These are phyloP conservation scores for Plagiodera versicolora DNA, from an alignment of 2,888 invertebrate genomes.

Conservation along the genomic window DNA sequence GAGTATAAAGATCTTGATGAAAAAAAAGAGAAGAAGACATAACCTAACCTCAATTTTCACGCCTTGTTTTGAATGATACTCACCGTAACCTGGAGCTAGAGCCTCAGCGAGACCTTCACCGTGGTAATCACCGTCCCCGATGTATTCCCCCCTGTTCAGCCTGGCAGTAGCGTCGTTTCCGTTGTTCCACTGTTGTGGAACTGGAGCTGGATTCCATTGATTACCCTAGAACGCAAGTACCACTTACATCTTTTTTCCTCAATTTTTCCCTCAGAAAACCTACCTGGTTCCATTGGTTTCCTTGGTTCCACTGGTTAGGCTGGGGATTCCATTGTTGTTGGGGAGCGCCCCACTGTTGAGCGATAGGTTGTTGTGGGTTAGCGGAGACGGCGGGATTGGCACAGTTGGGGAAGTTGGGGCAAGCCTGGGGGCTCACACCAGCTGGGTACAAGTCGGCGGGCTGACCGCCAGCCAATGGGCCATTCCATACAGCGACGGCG, in stretches of 20 bases:
- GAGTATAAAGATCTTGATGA: no score
- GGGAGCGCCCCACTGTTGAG: constrained; percentile 33
- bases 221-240: constrained; percentile 16
- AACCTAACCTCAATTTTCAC: no score
- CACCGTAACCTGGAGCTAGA: constrained; percentile 46
- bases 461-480: constrained; percentile 52
- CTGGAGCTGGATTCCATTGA: constrained; percentile 34
- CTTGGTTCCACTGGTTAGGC: constrained; percentile 7
- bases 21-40: no score
- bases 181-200: constrained; percentile 40
- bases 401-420: constrained; percentile 54
- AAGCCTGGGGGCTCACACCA: constrained; percentile 54
- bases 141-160: constrained; percentile 50
- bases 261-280: not conserved
- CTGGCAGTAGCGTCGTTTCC: constrained; percentile 42
- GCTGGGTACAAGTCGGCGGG: constrained; percentile 52
- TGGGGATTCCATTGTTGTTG: constrained; percentile 32
- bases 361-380: constrained; percentile 44
- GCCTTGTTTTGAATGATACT: no score
- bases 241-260: not conserved
- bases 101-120: constrained; percentile 55
- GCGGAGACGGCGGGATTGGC: constrained; percentile 52
- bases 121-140: constrained; percentile 53
- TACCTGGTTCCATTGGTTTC: constrained; percentile 26
- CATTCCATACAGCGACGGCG: constrained; percentile 49